A percentile compares a stretch with the other conserved stretches of the same genome.
phyloP scores from a whole-genome alignment of 2,888 invertebrate species.

The Ischnus inquisitorius region DNA sequence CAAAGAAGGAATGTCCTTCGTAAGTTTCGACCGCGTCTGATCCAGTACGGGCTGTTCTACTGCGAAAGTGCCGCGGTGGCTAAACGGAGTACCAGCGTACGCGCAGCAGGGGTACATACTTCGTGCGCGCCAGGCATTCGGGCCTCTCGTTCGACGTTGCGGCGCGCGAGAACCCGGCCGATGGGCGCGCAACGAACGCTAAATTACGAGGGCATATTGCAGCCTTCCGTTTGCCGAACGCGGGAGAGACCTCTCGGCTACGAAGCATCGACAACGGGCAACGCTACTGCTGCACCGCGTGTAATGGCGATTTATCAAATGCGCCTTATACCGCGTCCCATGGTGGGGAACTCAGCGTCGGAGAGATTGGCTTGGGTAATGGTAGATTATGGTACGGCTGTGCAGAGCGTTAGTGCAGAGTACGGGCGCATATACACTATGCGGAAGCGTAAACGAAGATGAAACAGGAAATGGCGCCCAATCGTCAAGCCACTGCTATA shows the following conservation, averaged over 20 bases:
- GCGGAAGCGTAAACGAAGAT: constrained; percentile 8
- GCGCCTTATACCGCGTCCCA: constrained; percentile 38
- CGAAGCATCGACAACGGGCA: constrained; percentile 3
- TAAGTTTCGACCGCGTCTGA: constrained; percentile 25
- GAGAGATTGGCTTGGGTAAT: constrained; percentile 21
- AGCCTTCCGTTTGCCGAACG: constrained; percentile 50
- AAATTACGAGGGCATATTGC: constrained; percentile 66
- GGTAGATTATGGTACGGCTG: constrained; percentile 7
- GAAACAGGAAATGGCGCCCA: constrained; percentile 20
- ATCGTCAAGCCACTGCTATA: constrained; percentile 14
- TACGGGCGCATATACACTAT: not conserved
- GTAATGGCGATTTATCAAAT: constrained; percentile 63
- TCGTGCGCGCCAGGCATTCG: constrained; percentile 63
- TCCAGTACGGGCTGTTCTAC: constrained; percentile 42
- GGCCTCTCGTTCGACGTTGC: constrained; percentile 52
- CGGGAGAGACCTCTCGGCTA: constrained; percentile 18
- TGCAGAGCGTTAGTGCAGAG: not conserved
- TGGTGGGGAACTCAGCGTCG: constrained; percentile 13
- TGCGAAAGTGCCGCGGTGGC: constrained; percentile 5
- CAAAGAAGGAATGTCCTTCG: not conserved
- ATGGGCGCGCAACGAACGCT: constrained; percentile 67
- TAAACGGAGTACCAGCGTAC: constrained; percentile 22
- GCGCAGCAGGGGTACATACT: constrained; percentile 49
- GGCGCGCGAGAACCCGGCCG: constrained; percentile 53
- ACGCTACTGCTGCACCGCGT: constrained; percentile 24